A percentile compares a stretch with the other conserved stretches of the same genome.
phyloP scores from a whole-genome alignment of 2,888 invertebrate species.

The Tetragnatha montana region DNA sequence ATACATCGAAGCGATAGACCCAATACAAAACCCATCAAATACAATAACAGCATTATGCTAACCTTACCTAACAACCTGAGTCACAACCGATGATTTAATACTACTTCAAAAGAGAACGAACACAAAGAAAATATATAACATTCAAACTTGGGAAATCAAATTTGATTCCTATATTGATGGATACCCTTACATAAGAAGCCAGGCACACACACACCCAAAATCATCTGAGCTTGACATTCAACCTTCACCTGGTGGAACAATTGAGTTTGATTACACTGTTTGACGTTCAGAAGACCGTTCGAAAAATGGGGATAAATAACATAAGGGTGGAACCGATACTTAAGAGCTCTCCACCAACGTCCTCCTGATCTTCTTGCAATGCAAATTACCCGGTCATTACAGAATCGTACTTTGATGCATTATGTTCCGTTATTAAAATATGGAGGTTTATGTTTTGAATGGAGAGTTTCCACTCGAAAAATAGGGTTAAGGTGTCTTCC shows the following conservation, averaged over 20 bases:
- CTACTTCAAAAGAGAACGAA: background rate
- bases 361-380: background rate
- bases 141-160: background rate
- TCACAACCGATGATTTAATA: background rate
- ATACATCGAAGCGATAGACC: background rate
- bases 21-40: background rate
- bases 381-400: constrained; percentile 37
- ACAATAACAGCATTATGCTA: background rate
- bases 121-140: background rate
- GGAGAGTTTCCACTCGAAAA: background rate
- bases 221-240: constrained; percentile 36
- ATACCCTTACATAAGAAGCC: background rate
- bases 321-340: constrained; percentile 45
- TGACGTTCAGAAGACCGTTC: constrained; percentile 35
- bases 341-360: constrained; percentile 12
- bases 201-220: constrained; percentile 17
- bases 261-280: constrained; percentile 47
- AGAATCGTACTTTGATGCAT: background rate
- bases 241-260: constrained; percentile 47
- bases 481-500: constrained; percentile 41
- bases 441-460: background rate
- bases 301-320: constrained; percentile 30
- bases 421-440: constrained; percentile 27
- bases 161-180: background rate
- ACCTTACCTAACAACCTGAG: background rate